Evolutionary conservation across 2,113 vertebrate species (phyloP).

Genomic region (Cochlearius cochlearius): DNA sequence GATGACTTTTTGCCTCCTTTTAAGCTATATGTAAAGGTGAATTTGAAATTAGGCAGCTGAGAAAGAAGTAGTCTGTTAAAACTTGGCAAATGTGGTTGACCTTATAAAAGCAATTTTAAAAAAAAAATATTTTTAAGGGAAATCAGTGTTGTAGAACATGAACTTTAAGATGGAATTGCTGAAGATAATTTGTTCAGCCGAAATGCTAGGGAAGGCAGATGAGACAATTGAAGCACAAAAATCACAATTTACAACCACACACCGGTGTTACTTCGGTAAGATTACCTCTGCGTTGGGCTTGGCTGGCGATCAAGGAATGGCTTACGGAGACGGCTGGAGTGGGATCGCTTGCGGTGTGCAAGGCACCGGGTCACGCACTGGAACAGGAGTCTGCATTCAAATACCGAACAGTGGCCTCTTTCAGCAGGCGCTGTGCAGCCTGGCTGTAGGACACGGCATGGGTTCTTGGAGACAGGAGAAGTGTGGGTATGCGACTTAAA

Average conservation of each 20-base stretch:
- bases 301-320: background rate
- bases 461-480: background rate
- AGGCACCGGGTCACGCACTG: background rate
- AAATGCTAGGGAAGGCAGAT: background rate
- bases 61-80: background rate
- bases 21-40: slow-evolving; percentile 18
- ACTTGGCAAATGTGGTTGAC: background rate
- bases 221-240: background rate
- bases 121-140: background rate
- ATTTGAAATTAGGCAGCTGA: slow-evolving; percentile 39
- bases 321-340: background rate
- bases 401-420: background rate
- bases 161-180: background rate
- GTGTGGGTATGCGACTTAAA: background rate
- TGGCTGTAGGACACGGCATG: background rate
- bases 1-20: slow-evolving; percentile 22
- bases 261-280: background rate
- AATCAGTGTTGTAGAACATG: background rate
- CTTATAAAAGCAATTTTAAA: background rate
- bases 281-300: background rate
- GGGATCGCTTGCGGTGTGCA: background rate
- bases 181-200: background rate
- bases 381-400: background rate
- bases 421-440: background rate
- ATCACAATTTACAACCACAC: background rate